Conservation (phyloP, 1,140 invertebrate species). For the Lepidurus apus region DNA sequence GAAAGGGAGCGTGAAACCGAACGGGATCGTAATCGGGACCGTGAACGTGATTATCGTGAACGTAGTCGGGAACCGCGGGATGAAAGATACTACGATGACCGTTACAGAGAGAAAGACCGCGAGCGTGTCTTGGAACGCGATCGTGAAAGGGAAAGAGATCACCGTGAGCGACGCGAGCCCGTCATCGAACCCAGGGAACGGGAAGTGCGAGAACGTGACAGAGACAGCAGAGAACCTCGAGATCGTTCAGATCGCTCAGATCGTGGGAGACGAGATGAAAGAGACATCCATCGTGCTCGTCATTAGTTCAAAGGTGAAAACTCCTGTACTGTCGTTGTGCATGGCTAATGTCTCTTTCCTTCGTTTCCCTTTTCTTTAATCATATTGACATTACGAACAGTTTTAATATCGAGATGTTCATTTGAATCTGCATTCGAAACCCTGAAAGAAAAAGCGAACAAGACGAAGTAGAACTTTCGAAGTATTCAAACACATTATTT, state of each 20-base stretch:
- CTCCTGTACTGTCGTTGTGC: not conserved
- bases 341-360: not conserved
- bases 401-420: not conserved
- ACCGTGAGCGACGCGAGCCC: conserved; percentile 22
- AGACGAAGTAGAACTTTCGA: not conserved
- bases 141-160: conserved; percentile 31
- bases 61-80: conserved; percentile 23
- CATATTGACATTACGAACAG: not conserved
- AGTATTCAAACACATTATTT: not conserved
- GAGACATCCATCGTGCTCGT: not conserved
- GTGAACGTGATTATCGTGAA: conserved; percentile 41
- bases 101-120: conserved; percentile 33
- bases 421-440: not conserved
- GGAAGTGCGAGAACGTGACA: conserved; percentile 27
- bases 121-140: conserved; percentile 31
- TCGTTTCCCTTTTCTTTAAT: conserved; percentile 1
- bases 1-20: conserved; percentile 44
- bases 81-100: conserved; percentile 32
- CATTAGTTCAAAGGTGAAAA: conserved; percentile 22
- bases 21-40: conserved; percentile 41
- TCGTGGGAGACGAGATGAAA: not conserved
- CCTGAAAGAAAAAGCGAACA: not conserved
- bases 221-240: conserved; percentile 25
- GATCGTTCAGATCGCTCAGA: not conserved
- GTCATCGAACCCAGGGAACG: conserved; percentile 11